These are phyloP conservation scores for Xiphorhynchus elegans DNA, from an alignment of 2,113 vertebrate species.

Conservation along the genomic window DNA sequence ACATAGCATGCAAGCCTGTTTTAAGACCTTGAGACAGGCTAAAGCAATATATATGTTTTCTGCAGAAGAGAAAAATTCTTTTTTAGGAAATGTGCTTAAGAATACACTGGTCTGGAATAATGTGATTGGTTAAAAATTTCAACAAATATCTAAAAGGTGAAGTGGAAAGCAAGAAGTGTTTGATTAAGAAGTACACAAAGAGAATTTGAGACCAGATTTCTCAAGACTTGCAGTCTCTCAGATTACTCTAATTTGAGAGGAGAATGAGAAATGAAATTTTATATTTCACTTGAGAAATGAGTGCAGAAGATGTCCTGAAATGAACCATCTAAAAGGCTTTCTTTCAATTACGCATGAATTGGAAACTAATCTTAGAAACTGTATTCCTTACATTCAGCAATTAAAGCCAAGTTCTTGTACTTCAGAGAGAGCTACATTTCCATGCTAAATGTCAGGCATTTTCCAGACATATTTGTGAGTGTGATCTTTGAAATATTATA, in stretches of 20 bases:
- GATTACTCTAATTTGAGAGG: neutral
- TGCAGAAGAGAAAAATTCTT: neutral
- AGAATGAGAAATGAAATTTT: conserved; percentile 17
- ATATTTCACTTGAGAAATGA: conserved; percentile 40
- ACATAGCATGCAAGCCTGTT: neutral
- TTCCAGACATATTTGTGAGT: neutral
- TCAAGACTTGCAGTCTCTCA: neutral
- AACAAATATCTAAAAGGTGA: neutral
- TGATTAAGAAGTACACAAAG: neutral
- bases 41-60: neutral
- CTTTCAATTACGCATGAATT: neutral
- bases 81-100: neutral
- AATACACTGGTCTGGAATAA: neutral
- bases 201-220: conserved; percentile 22
- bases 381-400: conserved; percentile 6
- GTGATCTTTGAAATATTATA: conserved; percentile 18
- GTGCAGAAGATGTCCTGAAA: conserved; percentile 25
- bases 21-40: neutral
- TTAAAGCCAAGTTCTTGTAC: conserved; percentile 1
- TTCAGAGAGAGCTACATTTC: neutral
- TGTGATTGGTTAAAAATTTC: neutral
- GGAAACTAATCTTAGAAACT: conserved; percentile 11
- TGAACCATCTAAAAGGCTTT: conserved; percentile 6
- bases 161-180: neutral
- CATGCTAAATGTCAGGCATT: conserved; percentile 2